A percentile compares a stretch with the other conserved stretches of the same genome.
phyloP scores from a whole-genome alignment of 2,113 vertebrate genomes.

The Loxodonta africana region DNA sequence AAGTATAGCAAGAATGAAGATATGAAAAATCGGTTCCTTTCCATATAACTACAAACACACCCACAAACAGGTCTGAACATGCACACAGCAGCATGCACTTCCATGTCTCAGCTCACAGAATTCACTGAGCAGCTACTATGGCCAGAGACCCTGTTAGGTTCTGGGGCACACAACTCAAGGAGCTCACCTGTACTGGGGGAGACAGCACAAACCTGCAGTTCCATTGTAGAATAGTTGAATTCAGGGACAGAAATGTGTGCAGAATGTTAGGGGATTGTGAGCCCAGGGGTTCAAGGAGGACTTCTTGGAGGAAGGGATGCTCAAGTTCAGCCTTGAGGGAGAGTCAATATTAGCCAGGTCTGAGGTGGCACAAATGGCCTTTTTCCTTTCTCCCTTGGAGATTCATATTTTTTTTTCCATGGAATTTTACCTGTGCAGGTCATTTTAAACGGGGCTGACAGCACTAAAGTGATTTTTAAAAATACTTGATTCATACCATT shows the following conservation, averaged over 20 bases:
- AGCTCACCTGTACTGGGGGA: neutral
- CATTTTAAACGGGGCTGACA: neutral
- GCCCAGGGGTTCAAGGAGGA: neutral
- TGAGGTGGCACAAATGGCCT: neutral
- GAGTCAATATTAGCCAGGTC: neutral
- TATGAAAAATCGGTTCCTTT: constrained; percentile 2
- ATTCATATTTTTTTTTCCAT: neutral
- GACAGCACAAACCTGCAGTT: neutral
- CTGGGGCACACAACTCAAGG: neutral
- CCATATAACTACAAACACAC: neutral
- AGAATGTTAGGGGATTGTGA: neutral
- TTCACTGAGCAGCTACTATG: neutral
- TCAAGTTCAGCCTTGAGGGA: neutral
- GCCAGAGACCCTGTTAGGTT: neutral
- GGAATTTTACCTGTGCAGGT: neutral
- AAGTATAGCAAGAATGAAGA: neutral
- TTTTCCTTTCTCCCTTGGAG: neutral
- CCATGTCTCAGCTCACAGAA: neutral
- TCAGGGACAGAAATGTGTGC: neutral
- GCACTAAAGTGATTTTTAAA: neutral
- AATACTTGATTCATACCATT: neutral
- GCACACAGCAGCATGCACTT: neutral
- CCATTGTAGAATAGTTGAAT: neutral
- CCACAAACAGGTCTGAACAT: neutral
- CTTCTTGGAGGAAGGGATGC: neutral